Percentiles rank a stretch among this genome's conserved stretches.
These are phyloP conservation scores for Cladopsammia gracilis DNA, from an alignment of 64 coral and sea anemone genomes.

Conservation along the genomic window DNA sequence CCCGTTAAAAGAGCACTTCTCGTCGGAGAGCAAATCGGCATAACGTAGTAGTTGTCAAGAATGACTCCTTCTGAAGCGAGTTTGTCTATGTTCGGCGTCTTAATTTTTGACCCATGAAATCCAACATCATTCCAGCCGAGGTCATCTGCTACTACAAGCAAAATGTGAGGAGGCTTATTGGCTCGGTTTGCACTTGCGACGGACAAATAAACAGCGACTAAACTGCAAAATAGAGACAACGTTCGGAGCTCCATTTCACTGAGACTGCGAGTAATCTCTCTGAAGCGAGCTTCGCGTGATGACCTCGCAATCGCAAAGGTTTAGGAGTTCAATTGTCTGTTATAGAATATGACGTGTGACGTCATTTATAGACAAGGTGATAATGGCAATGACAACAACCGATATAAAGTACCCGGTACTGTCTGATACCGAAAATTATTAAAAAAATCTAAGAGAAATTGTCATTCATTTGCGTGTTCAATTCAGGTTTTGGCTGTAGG, in stretches of 20 bases:
- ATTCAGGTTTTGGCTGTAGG: no score
- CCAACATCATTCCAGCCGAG: slow-evolving; percentile 64
- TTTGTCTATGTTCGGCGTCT: slow-evolving; percentile 58
- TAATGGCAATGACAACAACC: no score
- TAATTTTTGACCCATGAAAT: slow-evolving; percentile 40
- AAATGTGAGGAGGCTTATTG: not conserved
- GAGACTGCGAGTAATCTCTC: no score
- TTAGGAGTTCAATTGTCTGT: no score
- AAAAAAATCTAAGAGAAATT: no score
- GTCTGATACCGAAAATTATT: no score
- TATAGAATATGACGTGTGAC: no score
- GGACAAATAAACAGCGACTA: not conserved
- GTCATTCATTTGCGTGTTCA: no score
- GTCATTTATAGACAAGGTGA: no score
- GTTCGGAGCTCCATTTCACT: not conserved
- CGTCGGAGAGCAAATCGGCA: slow-evolving; percentile 51
- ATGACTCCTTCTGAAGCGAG: slow-evolving; percentile 57
- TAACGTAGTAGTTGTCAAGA: slow-evolving; percentile 66
- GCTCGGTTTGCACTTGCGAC: not conserved
- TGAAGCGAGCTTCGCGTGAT: no score
- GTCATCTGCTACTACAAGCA: slow-evolving; percentile 49
- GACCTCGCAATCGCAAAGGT: no score
- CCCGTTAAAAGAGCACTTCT: slow-evolving; percentile 45
- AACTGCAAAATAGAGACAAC: not conserved
- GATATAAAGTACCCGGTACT: no score